Evolutionary conservation across 2,888 invertebrate species (phyloP), one percentile per base, ranked within the genome.

Genomic region (Aphidoletes aphidimyza): DNA sequence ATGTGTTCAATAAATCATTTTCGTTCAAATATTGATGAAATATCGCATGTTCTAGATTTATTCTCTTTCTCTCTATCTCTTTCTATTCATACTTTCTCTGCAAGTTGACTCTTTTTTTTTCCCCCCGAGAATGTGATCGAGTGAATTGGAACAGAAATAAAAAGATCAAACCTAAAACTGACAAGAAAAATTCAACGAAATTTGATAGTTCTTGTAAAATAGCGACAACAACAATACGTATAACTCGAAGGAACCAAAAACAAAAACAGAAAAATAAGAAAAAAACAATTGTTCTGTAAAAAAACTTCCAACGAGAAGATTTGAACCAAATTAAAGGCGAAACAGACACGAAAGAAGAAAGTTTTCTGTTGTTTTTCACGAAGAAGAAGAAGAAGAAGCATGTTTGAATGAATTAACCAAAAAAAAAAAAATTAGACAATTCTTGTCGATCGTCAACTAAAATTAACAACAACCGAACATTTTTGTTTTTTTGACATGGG

Each of bases 11-110:
- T 69, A 30, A 69, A 69, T 69, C 69, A 69, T 30, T 69, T 69
- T 69, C 30, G 69, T 69, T 69, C 30, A 69, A 69, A 69, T 69
- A 69, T 69, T 69, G 30, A 69, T 34, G 26, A 69, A 69, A 69
- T 69, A 69, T 69, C 69, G 14, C 69, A 69, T 69, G 30, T 11
- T 69, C 34, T 69, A 30, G 69, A 69, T 69, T 69, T 54, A 22
- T 54, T 47, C 19, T 47, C 17, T 47, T 47, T 47, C 17, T 47
- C 19, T 11, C 2, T 14, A 19, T 17, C 47, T 47, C 9, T n/a
- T 54, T n/a, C 3, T 47, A 3, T 17, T 47, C 9, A 47, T 47
- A 54, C 54, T 54, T 54, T 54, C 54, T 30, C 30, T 69, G 30
- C 30, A 42, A 9, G 42, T 6, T 42, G 42, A 14, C 42, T 42